These are phyloP conservation scores for Ganaspis sp. DNA, from an alignment of 1,140 invertebrate genomes.

Conservation along the genomic window DNA sequence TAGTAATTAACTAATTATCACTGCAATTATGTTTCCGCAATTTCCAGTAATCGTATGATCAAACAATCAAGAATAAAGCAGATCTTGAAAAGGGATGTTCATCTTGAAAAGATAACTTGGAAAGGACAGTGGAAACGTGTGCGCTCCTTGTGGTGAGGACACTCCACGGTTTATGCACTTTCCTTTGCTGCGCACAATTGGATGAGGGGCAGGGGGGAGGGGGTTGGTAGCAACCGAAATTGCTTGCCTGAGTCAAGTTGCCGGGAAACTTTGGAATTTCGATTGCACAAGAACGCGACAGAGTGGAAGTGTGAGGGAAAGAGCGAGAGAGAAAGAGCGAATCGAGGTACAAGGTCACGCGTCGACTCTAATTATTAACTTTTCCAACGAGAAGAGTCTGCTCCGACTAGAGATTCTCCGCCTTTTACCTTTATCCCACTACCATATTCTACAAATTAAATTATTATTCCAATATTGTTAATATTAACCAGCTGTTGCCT, in stretches of 20 bases:
- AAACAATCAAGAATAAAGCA: not conserved
- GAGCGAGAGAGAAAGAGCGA: conserved; percentile 57
- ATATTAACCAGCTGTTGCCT: conserved; percentile 27
- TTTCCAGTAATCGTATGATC: too few species aligned
- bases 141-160: conserved; percentile 48
- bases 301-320: conserved; percentile 42
- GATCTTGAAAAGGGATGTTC: not conserved
- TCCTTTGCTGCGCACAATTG: conserved; percentile 65
- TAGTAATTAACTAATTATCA: too few species aligned
- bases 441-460: conserved; percentile 29
- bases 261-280: conserved; percentile 73
- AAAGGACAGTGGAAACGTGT: not conserved
- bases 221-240: conserved; percentile 69
- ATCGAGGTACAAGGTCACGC: conserved; percentile 74
- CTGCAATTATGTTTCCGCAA: too few species aligned
- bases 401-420: not conserved
- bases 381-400: conserved; percentile 54
- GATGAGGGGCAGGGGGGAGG: conserved; percentile 62
- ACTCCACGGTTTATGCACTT: conserved; percentile 72
- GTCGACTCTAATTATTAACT: conserved; percentile 75
- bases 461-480: conserved; percentile 29
- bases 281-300: conserved; percentile 47
- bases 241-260: conserved; percentile 73
- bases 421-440: not conserved
- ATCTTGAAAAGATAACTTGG: not conserved